A percentile compares a stretch with the other conserved stretches of the same genome.
These are phyloP conservation scores for Bubalus kerabau DNA, from an alignment of 2,113 vertebrate species.

Conservation along the genomic window DNA sequence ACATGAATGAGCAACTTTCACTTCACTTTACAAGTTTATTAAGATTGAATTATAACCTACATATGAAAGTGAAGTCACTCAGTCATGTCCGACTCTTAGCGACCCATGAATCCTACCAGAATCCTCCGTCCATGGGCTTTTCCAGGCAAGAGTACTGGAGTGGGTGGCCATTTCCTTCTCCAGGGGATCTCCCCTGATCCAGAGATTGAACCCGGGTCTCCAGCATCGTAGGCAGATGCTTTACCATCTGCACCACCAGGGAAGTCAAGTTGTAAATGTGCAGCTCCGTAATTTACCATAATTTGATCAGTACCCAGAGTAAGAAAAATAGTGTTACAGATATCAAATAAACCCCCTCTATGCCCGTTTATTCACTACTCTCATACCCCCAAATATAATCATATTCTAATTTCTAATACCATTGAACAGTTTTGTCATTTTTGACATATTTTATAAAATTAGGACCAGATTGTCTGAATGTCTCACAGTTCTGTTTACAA, in stretches of 20 bases:
- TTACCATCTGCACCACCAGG: too few species aligned
- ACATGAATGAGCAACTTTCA: accelerated
- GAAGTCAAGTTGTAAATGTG: not conserved
- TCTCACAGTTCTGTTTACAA: not conserved
- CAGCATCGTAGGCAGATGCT: too few species aligned
- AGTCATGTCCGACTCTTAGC: too few species aligned
- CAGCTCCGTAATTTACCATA: not conserved
- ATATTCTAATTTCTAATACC: not conserved
- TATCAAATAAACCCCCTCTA: not conserved
- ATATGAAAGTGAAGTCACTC: not conserved
- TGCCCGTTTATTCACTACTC: not conserved
- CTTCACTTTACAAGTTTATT: not conserved
- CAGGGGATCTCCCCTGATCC: too few species aligned
- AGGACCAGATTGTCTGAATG: not conserved
- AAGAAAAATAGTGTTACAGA: not conserved
- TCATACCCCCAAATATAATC: not conserved
- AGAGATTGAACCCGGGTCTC: too few species aligned
- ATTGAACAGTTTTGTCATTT: not conserved
- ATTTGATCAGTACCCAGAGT: not conserved
- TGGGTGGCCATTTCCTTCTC: too few species aligned
- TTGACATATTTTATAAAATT: not conserved
- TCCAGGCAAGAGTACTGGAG: too few species aligned
- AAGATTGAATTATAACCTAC: not conserved
- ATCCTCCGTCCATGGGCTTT: too few species aligned
- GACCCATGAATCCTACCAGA: too few species aligned